Conservation (phyloP, 2,797 vertebrate species). For the Cryptoprocta ferox region DNA sequence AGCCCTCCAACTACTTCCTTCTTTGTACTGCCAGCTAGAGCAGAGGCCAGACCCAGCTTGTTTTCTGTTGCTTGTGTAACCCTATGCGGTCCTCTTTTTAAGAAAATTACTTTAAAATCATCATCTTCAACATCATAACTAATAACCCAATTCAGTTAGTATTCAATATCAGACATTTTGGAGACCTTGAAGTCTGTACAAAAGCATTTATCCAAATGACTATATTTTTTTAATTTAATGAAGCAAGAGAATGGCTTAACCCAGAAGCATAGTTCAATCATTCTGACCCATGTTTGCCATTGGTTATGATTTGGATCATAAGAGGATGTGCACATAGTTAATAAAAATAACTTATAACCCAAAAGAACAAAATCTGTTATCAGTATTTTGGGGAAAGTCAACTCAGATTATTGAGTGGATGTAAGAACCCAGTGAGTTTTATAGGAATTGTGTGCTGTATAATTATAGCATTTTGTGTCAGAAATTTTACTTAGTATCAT, state of each 20-base stretch:
- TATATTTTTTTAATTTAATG: neutral
- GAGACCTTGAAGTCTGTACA: neutral
- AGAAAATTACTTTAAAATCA: neutral
- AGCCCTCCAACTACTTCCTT: neutral
- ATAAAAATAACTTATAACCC: slow-evolving; percentile 38
- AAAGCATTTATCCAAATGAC: neutral
- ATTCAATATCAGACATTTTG: neutral
- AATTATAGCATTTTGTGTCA: neutral
- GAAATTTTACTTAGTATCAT: neutral
- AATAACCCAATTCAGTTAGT: neutral
- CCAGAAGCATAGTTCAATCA: neutral
- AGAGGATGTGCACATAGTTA: neutral
- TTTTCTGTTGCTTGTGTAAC: slow-evolving; percentile 5
- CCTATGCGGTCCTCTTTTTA: neutral
- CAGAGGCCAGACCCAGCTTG: neutral
- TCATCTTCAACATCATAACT: neutral
- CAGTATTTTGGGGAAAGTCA: neutral
- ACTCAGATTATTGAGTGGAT: neutral
- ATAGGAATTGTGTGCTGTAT: neutral
- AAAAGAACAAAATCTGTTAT: neutral
- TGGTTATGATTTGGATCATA: neutral
- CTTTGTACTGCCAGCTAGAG: neutral
- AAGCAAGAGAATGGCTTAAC: neutral
- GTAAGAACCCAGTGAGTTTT: neutral
- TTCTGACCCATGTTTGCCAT: neutral